A percentile compares a stretch with the other conserved stretches of the same genome.
Evolutionary conservation across 1,140 invertebrate species (phyloP).

Genomic region (Zaprionus inermis): DNA sequence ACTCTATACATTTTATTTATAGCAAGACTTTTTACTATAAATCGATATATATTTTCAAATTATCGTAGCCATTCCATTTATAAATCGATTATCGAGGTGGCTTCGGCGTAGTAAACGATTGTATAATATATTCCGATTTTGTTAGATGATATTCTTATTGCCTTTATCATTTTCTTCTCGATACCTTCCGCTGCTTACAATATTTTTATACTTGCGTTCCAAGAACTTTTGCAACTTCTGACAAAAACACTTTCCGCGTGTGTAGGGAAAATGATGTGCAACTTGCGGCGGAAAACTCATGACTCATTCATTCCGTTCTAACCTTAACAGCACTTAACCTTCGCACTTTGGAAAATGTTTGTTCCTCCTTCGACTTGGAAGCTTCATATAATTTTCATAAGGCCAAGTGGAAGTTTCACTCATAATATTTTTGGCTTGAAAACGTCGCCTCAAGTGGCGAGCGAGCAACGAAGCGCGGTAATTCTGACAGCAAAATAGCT

Average conservation of each 20-base stretch:
- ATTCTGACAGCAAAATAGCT: background rate
- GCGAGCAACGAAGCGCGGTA: constrained; percentile 39
- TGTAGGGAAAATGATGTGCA: constrained; percentile 55
- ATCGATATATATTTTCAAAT: too few relatives aligned
- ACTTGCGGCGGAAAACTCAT: constrained; percentile 49
- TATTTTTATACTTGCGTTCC: background rate
- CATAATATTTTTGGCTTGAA: constrained; percentile 43
- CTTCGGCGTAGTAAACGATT: too few relatives aligned
- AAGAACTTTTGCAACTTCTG: constrained; percentile 26
- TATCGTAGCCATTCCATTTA: too few relatives aligned
- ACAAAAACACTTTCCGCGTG: constrained; percentile 23
- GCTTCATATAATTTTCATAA: constrained; percentile 75
- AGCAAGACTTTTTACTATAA: too few relatives aligned
- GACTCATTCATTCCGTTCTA: constrained; percentile 52
- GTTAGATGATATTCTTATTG: background rate
- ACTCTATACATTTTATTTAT: too few relatives aligned
- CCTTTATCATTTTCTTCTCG: background rate
- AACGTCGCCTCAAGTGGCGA: constrained; percentile 55
- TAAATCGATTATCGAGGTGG: too few relatives aligned
- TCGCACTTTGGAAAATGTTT: constrained; percentile 49
- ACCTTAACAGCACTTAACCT: constrained; percentile 71
- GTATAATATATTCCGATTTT: background rate
- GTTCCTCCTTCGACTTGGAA: constrained; percentile 31
- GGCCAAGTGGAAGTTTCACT: constrained; percentile 64
- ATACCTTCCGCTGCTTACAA: background rate